phyloP scores from a whole-genome alignment of 1,140 invertebrate genomes.

The Drosophila parvula region DNA sequence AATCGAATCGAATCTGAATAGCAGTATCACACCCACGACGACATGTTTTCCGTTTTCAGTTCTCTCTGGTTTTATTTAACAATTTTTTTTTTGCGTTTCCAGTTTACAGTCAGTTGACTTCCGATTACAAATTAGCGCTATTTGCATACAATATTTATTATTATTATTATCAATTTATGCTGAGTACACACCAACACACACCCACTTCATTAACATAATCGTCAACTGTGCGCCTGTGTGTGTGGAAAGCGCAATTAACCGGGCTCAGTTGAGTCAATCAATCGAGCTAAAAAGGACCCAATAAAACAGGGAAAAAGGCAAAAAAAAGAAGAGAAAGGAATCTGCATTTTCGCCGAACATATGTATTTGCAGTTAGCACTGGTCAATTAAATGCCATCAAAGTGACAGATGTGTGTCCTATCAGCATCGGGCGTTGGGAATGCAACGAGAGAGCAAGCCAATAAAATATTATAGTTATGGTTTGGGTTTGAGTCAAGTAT shows the following conservation, averaged over 20 bases:
- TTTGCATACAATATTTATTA: slow-evolving; percentile 59
- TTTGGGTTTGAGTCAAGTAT: no score
- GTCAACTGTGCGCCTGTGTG: slow-evolving; percentile 2
- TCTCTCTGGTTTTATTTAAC: not conserved
- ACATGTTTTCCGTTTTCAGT: slow-evolving; percentile 1
- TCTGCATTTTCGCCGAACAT: slow-evolving; percentile 11
- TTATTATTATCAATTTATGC: slow-evolving; percentile 56
- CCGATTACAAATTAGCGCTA: slow-evolving; percentile 62
- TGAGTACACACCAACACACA: slow-evolving; percentile 24
- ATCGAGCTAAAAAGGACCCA: slow-evolving; percentile 7
- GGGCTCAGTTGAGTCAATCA: slow-evolving; percentile 35
- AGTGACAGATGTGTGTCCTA: slow-evolving; percentile 17
- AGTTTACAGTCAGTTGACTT: slow-evolving; percentile 54
- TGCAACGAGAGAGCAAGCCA: not conserved
- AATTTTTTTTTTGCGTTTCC: slow-evolving; percentile 11
- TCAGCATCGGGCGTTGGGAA: slow-evolving; percentile 7
- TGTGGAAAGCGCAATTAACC: slow-evolving; percentile 50
- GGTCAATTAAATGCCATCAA: slow-evolving; percentile 34
- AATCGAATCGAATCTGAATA: slow-evolving; percentile 12
- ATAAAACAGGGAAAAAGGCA: not conserved
- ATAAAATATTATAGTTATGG: not conserved
- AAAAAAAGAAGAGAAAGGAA: not conserved
- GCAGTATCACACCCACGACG: not conserved
- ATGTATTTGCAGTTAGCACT: slow-evolving; percentile 6
- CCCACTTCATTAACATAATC: slow-evolving; percentile 56